Conservation (phyloP, 2,888 invertebrate species). For the Crematogaster levior region DNA sequence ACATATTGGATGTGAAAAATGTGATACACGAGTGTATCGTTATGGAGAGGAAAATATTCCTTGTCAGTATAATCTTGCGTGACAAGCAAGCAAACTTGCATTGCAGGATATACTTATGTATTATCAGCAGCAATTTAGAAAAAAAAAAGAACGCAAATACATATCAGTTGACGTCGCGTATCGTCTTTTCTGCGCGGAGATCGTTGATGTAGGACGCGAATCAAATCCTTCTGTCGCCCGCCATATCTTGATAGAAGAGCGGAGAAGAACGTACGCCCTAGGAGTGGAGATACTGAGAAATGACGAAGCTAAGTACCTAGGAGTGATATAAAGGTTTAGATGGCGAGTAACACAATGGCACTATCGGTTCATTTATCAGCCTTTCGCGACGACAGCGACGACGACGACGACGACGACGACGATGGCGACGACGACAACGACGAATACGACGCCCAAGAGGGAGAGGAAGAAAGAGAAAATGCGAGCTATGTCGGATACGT, state of each 20-base stretch:
- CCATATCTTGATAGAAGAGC: slow-evolving; percentile 39
- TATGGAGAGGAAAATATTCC: not conserved
- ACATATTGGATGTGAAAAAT: not conserved
- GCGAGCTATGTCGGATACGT: slow-evolving; percentile 67
- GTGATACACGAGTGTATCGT: not conserved
- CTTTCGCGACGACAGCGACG: slow-evolving; percentile 77
- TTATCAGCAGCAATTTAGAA: not conserved
- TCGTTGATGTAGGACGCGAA: slow-evolving; percentile 44
- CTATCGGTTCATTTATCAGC: slow-evolving; percentile 85
- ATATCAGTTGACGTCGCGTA: slow-evolving; percentile 2
- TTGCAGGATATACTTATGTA: not conserved
- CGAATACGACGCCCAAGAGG: slow-evolving; percentile 56
- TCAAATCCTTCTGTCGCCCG: slow-evolving; percentile 38
- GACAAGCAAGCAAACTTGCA: slow-evolving; percentile 11
- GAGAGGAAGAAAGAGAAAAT: slow-evolving; percentile 49
- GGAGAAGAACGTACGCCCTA: slow-evolving; percentile 56
- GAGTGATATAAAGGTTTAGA: slow-evolving; percentile 80
- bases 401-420: slow-evolving; percentile 54
- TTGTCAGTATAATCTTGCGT: not conserved
- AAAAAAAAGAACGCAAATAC: slow-evolving; percentile 6
- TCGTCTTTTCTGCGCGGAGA: slow-evolving; percentile 5
- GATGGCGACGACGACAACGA: slow-evolving; percentile 57
- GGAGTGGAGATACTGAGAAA: slow-evolving; percentile 61
- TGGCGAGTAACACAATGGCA: slow-evolving; percentile 80
- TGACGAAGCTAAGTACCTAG: slow-evolving; percentile 60